Conservation (phyloP, 1,140 invertebrate species). For the Neotoxoptera formosana region DNA sequence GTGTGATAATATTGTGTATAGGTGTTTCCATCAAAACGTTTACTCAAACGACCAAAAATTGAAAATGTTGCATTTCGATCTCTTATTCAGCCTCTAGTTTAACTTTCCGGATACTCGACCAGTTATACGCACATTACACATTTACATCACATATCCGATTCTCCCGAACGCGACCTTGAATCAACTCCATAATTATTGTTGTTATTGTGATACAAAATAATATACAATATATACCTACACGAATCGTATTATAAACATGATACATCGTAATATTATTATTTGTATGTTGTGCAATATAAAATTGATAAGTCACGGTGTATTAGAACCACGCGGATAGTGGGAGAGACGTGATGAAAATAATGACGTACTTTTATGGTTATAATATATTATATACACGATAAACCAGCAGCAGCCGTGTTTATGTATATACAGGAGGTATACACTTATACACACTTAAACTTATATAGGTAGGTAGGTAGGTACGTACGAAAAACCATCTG, state of each 20-base stretch:
- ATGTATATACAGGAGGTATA: too few relatives aligned
- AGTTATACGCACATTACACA: neutral
- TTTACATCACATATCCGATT: neutral
- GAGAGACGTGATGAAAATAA: neutral
- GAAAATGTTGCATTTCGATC: neutral
- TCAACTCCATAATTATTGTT: neutral
- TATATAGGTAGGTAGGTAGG: neutral
- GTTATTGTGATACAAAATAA: neutral
- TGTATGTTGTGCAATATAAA: neutral
- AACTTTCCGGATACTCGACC: neutral
- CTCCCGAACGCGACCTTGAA: neutral
- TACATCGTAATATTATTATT: neutral
- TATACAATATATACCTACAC: neutral
- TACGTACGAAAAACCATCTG: neutral
- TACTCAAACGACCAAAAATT: neutral
- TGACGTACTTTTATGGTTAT: neutral
- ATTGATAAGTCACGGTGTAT: neutral
- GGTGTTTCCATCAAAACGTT: neutral
- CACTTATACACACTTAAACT: neutral
- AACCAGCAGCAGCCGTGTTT: too few relatives aligned
- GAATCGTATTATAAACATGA: neutral
- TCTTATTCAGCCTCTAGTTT: neutral
- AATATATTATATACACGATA: neutral
- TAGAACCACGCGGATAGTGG: neutral
- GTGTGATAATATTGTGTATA: too few relatives aligned